Conservation (phyloP, 2,888 invertebrate genomes). For the Sipha maydis region DNA sequence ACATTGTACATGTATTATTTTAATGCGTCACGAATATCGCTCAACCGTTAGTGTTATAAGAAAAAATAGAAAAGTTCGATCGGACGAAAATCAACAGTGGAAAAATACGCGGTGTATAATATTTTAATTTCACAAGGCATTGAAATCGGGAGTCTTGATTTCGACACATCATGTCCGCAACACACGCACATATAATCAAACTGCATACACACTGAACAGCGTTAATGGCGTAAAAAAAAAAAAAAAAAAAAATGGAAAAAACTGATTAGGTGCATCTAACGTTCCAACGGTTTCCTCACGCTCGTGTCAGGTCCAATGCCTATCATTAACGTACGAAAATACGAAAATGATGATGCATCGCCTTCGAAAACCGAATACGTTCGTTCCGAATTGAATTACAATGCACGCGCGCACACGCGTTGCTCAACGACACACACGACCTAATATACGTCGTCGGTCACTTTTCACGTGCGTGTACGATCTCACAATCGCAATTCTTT, state of each 20-base stretch:
- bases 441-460: constrained; percentile 24
- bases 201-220: not conserved
- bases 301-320: not conserved
- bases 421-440: constrained; percentile 19
- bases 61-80: not conserved
- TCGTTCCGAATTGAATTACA: constrained; percentile 31
- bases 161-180: not conserved
- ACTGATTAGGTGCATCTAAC: not conserved
- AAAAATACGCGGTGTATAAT: too few relatives aligned
- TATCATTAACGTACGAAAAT: constrained; percentile 27
- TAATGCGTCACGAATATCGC: not conserved
- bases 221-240: not conserved
- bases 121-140: not conserved
- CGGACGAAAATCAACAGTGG: not conserved
- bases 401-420: not conserved
- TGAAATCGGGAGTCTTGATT: not conserved
- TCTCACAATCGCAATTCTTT: constrained; percentile 35
- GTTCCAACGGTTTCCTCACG: constrained; percentile 1
- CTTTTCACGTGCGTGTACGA: constrained; percentile 7
- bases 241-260: not conserved
- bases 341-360: not conserved
- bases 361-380: not conserved
- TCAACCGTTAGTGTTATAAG: not conserved
- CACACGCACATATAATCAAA: not conserved
- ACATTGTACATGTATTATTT: not conserved